Evolutionary conservation across 1,140 invertebrate species (phyloP), one percentile per base, ranked within the genome.

Genomic region (Octopus bimaculoides): DNA sequence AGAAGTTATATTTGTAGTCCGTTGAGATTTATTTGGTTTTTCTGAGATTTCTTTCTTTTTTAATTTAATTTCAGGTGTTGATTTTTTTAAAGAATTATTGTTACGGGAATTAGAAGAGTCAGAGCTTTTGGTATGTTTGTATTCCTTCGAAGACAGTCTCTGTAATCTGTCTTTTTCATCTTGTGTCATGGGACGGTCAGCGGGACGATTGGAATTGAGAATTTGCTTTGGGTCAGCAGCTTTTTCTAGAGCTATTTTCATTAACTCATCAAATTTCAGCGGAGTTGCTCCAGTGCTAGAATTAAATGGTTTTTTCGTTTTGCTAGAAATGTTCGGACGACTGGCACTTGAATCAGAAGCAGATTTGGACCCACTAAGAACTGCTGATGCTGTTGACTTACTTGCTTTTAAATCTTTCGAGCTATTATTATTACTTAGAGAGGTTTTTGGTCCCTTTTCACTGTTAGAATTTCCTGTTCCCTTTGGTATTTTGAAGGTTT

Each of bases 81-180:
- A 69, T 20, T 53, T 77, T 52, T 78, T 66, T 4, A 12, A n/a
- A 20, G 26, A n/a, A 9, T 75, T 26, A 26, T 76, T 52, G 8
- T 12, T 14, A 52, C 14, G 17, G 41, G 7, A 54, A n/a, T n/a
- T 53, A 9, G 12, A 14, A 41, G 66, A 10, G 4, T 54, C 41
- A n/a, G 80, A 54, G 26, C 54, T 54, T 66, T 54, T 78, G 14
- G 81, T 79, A 80, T 79, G 80, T 61, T 82, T 83, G 8, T 78
- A 73, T 74, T 80, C 76, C 52, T 80, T 78, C 7, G 77, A 75
- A 10, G 79, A 41, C 75, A 54, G 82, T n/a, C 82, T 56, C 12
- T 53, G 54, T 17, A 66, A 69, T 71, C 81, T 73, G 17, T 83
- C 82, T 71, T 83, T 83, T 52, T 83, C 82, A 26, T 80, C 78